Evolutionary conservation across 64 coral and sea anemone species (phyloP), one percentile per base, ranked within the genome.

Genomic region (Actinia equina): DNA sequence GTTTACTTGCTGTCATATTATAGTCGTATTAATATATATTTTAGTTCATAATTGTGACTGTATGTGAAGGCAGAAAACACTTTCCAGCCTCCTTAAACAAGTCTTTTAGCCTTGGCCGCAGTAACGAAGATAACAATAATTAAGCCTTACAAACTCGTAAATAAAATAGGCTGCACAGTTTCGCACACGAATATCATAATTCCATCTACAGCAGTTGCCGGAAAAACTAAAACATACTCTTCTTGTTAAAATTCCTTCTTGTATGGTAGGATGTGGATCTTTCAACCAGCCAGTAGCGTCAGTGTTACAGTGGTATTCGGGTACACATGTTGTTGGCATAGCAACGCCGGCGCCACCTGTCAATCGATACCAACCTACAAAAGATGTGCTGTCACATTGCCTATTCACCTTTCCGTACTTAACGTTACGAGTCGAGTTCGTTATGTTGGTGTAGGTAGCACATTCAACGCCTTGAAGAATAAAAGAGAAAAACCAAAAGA

Each of bases 271-370:
- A 23, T 80, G 77, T 52, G 37, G 77, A 19, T 80, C 16, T 5
- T n/a, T 80, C 43, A 80, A 13, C 77, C 77, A 80, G 74, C 74
- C 74, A 43, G 30, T 16, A 78, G 74, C 76, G 43, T 78, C 76
- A 78, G 76, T 78, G 18, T 43, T 18, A 26, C 76, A 78, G 4
- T 17, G 76, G 18, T 78, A 43, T 12, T 10, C 5, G 13, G 76
- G 76, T 78, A 78, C 37, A 45, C 76, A 78, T 25, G 76, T 43
- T 7, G 76, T 30, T 78, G 76, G 76, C 76, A 78, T 78, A 15
- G 27, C 27, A 25, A 17, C 26, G 20, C 76, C 76, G 5, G 76
- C 76, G 15, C 30, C 5, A 6, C 77, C 77, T 46, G 77, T 49
- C 46, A 80, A 80, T 5, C 77, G 42, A 52, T 80, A 80, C 77